Conservation (phyloP, 2,888 invertebrate genomes). For the Ischnus inquisitorius region DNA sequence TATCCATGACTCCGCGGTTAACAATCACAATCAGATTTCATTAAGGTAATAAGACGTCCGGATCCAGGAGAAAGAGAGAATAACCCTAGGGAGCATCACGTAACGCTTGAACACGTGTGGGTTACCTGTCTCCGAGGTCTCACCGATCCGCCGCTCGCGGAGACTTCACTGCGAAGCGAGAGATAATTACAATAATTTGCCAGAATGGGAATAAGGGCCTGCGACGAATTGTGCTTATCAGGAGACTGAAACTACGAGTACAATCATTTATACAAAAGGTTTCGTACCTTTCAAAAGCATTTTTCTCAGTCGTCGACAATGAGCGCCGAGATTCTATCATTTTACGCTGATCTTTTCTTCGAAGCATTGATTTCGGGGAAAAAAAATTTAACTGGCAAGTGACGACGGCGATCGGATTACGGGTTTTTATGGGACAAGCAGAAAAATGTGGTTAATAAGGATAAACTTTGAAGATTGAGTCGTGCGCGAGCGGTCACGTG, state of each 20-base stretch:
- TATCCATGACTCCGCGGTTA: slow-evolving; percentile 21
- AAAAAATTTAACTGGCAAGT: neutral
- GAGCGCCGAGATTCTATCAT: no score
- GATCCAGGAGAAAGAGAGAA: slow-evolving; percentile 18
- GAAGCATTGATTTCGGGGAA: neutral
- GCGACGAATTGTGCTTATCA: neutral
- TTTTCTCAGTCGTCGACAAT: no score
- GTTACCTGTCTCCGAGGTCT: slow-evolving; percentile 21
- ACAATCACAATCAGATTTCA: slow-evolving; percentile 58
- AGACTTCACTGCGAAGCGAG: slow-evolving; percentile 37
- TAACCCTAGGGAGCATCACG: slow-evolving; percentile 32
- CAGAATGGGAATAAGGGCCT: neutral
- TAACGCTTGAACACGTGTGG: slow-evolving; percentile 41
- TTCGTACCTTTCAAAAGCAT: no score
- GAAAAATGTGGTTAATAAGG: neutral
- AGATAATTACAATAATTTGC: slow-evolving; percentile 54
- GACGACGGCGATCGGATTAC: no score
- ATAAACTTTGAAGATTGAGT: neutral
- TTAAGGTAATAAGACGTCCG: slow-evolving; percentile 58
- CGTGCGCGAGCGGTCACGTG: neutral
- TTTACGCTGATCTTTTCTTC: no score
- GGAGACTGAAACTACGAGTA: neutral
- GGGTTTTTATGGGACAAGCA: no score
- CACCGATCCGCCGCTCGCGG: slow-evolving; percentile 19
- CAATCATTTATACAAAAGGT: neutral